Evolutionary conservation across 2,113 vertebrate genomes (phyloP), one percentile per base, ranked within the genome.

Genomic region (Symphodus melops): DNA sequence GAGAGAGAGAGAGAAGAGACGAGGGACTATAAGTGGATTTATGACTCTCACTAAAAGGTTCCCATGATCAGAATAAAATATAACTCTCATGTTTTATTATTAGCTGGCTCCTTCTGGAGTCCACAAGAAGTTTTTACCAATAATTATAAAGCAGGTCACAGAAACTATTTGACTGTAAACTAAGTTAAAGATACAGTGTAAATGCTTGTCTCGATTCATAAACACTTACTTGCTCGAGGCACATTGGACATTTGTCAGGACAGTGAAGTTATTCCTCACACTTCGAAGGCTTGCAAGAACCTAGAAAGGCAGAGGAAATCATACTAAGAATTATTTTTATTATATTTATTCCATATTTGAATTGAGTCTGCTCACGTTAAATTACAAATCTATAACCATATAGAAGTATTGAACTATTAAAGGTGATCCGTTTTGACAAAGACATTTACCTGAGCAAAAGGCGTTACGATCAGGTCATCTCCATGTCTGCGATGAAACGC

Each of bases 381-480:
- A 33, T 33, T 33, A 33, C 28, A 33, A 33, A 33, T 33, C 28
- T 33, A 5, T 5, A 33, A 33, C 28, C 28, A 33, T 33, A 6
- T 33, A 33, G 28, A 33, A 33, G 28, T 33, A 5, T 5, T 33
- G 4, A 33, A 33, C 3, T 5, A 33, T 33, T 4, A 5, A 33
- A 33, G 28, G 28, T 41, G 39, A 41, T 41, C 6, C 28, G 2
- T 10, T 41, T 41, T 11, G 17, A 17, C 5, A 8, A 19, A 48
- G 57, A 76, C 56, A 59, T 52, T 92, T 90, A 95, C 94, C 94
- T 99, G 98, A 81, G 98, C 98, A 68, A 99, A 99, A 12, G 98
- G 98, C 3, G 98, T 99, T 76, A 99, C 97, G 9, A 99, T 99
- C 94, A 99, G 89, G 96, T 99, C 98, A 75, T 99, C 98, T 11